Percentiles rank a stretch among this genome's conserved stretches.
phyloP scores from a whole-genome alignment of 1,140 invertebrate genomes.

The Drosophila bipectinata region DNA sequence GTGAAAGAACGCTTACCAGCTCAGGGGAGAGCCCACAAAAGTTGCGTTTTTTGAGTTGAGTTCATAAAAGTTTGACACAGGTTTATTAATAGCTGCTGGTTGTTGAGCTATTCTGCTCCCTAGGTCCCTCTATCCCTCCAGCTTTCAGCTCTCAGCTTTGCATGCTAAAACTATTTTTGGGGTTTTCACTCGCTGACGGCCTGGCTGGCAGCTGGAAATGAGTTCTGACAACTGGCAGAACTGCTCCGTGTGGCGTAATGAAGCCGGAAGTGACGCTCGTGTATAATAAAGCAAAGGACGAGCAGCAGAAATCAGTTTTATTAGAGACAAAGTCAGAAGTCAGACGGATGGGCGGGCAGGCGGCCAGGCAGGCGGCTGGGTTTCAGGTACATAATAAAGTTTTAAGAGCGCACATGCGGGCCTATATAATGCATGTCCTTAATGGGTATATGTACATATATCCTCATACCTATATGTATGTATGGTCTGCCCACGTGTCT shows the following conservation, averaged over 20 bases:
- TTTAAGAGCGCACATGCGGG: slow-evolving; percentile 55
- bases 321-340: slow-evolving; percentile 51
- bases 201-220: slow-evolving; percentile 49
- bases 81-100: slow-evolving; percentile 75
- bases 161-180: slow-evolving; percentile 61
- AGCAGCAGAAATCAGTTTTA: slow-evolving; percentile 53
- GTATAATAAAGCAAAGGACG: slow-evolving; percentile 47
- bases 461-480: not conserved
- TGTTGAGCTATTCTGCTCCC: slow-evolving; percentile 49
- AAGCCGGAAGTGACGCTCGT: slow-evolving; percentile 68
- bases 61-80: slow-evolving; percentile 74
- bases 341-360: slow-evolving; percentile 13
- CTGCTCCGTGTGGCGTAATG: slow-evolving; percentile 54
- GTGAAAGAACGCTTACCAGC: slow-evolving; percentile 31
- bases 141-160: not conserved
- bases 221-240: slow-evolving; percentile 59
- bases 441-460: slow-evolving; percentile 24
- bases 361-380: slow-evolving; percentile 2
- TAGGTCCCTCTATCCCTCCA: not conserved
- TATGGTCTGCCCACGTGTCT: slow-evolving; percentile 17
- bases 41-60: slow-evolving; percentile 53
- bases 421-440: slow-evolving; percentile 50
- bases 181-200: slow-evolving; percentile 19
- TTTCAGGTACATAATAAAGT: slow-evolving; percentile 60
- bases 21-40: slow-evolving; percentile 35